Percentiles rank a stretch among this genome's conserved stretches.
phyloP scores from a whole-genome alignment of 1,140 invertebrate species.

The Drosophila subpulchrella region DNA sequence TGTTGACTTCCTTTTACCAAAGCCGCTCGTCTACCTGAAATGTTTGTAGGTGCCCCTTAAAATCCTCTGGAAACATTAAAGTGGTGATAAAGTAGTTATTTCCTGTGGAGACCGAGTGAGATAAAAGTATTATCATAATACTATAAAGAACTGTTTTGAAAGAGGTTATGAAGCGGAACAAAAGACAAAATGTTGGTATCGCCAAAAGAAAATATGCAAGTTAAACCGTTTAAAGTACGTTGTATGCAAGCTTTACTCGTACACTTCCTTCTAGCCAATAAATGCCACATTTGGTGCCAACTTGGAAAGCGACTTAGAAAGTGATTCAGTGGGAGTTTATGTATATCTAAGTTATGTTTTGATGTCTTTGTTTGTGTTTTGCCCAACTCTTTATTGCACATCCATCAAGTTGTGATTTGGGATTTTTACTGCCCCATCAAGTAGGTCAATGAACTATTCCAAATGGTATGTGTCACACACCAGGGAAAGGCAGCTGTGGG shows the following conservation, averaged over 20 bases:
- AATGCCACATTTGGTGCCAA: not conserved
- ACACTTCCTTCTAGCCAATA: not conserved
- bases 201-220: not conserved
- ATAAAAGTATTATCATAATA: not conserved
- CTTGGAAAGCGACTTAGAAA: not conserved
- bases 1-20: not conserved
- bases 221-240: not conserved
- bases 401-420: conserved; percentile 23
- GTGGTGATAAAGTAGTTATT: not conserved
- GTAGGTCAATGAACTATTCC: conserved; percentile 45
- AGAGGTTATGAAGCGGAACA: not conserved
- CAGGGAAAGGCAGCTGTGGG: conserved; percentile 21
- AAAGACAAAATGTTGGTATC: not conserved
- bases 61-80: not conserved
- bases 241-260: not conserved
- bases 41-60: not conserved
- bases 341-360: conserved; percentile 1
- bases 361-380: conserved; percentile 9
- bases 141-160: not conserved
- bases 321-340: conserved; percentile 1
- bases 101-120: not conserved
- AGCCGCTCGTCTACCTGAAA: not conserved
- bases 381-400: conserved; percentile 34
- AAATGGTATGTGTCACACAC: conserved; percentile 1
- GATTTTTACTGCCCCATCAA: conserved; percentile 16